Evolutionary conservation across 2,113 vertebrate genomes (phyloP).

Genomic region (Phasianus colchicus): DNA sequence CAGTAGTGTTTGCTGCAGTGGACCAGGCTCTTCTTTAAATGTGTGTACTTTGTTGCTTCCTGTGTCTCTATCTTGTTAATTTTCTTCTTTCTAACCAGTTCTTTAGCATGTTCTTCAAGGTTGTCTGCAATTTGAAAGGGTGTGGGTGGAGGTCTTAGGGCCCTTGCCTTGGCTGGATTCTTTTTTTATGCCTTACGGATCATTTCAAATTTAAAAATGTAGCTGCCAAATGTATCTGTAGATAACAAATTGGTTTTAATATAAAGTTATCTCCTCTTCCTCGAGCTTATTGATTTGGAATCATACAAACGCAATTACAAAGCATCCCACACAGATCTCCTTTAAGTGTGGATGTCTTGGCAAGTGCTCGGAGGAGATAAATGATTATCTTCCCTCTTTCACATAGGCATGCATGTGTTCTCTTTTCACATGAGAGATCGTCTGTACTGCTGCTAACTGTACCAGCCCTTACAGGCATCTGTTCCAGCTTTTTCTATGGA

Average conservation of each 20-base stretch:
- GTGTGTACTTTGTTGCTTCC: background rate
- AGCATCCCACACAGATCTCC: background rate
- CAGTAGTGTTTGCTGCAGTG: constrained; percentile 20
- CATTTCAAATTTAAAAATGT: background rate
- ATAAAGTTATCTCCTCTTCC: background rate
- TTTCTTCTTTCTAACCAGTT: background rate
- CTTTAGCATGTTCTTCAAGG: background rate
- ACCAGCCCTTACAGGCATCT: background rate
- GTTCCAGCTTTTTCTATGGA: background rate
- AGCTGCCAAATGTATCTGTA: background rate
- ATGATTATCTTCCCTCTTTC: background rate
- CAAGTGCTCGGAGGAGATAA: background rate
- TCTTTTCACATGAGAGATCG: background rate
- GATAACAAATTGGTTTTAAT: background rate
- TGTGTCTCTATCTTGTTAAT: background rate
- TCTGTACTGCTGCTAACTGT: background rate
- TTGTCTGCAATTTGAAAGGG: background rate
- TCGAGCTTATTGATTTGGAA: background rate
- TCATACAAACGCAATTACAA: background rate
- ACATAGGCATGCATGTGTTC: background rate
- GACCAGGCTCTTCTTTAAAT: constrained; percentile 1
- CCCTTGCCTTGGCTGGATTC: background rate
- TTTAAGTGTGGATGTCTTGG: background rate
- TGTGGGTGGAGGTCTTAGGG: background rate
- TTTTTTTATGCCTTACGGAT: background rate